Conservation (phyloP, 2,797 vertebrate genomes). For the Apodemus agrarius region DNA sequence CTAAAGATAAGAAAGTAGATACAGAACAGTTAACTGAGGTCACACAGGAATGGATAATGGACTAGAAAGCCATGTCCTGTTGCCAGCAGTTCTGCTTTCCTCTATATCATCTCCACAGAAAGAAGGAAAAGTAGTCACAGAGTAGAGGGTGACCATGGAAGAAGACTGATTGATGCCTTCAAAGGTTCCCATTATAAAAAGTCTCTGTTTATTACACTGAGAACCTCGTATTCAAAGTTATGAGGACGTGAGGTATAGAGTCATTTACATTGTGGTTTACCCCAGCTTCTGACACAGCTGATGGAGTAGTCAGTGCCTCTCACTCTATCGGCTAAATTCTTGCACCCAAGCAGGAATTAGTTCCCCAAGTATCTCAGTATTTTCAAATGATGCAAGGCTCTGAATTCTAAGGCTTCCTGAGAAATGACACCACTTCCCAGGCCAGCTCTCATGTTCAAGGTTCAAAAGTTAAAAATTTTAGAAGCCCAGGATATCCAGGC, state of each 20-base stretch:
- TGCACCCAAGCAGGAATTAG: neutral
- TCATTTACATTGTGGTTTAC: neutral
- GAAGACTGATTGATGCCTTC: neutral
- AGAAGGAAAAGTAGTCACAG: neutral
- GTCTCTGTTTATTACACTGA: conserved; percentile 3
- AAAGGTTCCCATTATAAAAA: neutral
- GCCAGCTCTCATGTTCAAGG: neutral
- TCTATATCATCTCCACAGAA: neutral
- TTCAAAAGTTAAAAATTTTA: neutral
- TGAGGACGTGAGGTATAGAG: neutral
- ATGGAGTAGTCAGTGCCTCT: neutral
- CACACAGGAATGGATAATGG: neutral
- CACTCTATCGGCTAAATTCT: neutral
- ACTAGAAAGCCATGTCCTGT: neutral
- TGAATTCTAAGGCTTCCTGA: neutral
- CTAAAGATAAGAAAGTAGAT: conserved; percentile 32
- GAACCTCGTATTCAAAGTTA: neutral
- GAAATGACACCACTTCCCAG: neutral
- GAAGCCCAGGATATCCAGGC: neutral
- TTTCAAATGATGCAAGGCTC: neutral
- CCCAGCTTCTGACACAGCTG: neutral
- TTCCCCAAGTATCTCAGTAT: neutral
- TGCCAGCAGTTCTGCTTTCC: neutral
- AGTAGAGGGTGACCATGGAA: neutral
- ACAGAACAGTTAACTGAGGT: conserved; percentile 24